Conservation (phyloP, 2,888 invertebrate genomes). For the Caenorhabditis sp. region DNA sequence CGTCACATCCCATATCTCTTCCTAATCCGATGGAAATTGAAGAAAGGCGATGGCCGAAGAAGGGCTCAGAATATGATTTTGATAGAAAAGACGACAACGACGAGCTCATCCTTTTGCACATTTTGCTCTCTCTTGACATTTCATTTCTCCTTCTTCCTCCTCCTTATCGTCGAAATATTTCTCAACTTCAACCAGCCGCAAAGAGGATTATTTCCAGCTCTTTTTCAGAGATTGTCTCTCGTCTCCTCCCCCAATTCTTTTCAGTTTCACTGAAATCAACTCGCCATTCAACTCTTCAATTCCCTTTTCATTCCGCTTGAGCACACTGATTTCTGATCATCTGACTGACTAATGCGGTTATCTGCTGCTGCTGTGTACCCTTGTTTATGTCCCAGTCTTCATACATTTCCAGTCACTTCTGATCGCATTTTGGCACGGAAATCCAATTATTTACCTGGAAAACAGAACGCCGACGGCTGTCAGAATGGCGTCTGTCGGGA, state of each 20-base stretch:
- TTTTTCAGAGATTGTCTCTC: conserved; percentile 7
- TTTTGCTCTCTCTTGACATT: neutral
- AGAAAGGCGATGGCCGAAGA: conserved; percentile 25
- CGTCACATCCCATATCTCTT: conserved; percentile 4
- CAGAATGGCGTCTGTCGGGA: neutral
- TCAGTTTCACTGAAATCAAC: neutral
- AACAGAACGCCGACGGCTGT: neutral
- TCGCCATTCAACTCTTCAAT: neutral
- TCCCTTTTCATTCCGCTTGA: neutral
- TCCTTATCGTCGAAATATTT: too few species aligned
- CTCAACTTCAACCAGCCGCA: too few species aligned
- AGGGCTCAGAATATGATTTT: conserved; percentile 52
- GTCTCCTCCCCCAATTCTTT: too few species aligned
- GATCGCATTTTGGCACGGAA: neutral
- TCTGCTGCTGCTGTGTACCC: conserved; percentile 3
- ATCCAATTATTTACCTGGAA: neutral
- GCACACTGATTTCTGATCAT: conserved; percentile 7
- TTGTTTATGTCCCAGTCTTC: neutral
- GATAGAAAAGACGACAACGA: too few species aligned
- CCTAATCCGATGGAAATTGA: conserved; percentile 42
- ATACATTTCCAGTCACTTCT: neutral
- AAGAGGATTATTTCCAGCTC: neutral
- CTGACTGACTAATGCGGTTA: conserved; percentile 7
- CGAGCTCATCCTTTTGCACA: conserved; percentile 8
- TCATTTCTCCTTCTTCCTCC: neutral